Conservation (phyloP, 2,888 invertebrate genomes). For the Xylophagus ater region DNA sequence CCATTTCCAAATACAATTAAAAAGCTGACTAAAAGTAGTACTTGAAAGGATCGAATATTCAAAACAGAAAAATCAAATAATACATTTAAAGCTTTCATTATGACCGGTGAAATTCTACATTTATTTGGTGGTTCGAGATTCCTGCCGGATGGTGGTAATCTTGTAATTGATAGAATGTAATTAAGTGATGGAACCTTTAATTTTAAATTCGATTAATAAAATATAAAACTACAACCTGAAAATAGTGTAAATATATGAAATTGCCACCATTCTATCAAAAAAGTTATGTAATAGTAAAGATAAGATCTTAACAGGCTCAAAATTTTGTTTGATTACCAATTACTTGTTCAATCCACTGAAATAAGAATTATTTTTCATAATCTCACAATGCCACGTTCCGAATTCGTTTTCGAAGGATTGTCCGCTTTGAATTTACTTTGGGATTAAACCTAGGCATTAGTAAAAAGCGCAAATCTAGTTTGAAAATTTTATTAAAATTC, state of each 20-base stretch:
- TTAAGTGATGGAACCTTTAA: background rate
- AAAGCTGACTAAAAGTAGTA: slow-evolving; percentile 43
- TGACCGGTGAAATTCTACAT: slow-evolving; percentile 25
- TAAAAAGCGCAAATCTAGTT: too few species aligned
- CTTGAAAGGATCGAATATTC: slow-evolving; percentile 28
- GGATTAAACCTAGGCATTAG: too few species aligned
- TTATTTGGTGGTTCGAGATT: background rate
- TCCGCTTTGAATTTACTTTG: too few species aligned
- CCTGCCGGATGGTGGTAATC: background rate
- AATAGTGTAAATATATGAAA: background rate
- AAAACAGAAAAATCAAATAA: slow-evolving; percentile 31
- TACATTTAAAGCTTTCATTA: slow-evolving; percentile 27
- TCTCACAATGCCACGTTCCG: too few species aligned
- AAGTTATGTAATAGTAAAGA: background rate
- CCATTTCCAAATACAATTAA: slow-evolving; percentile 66
- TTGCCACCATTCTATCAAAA: background rate
- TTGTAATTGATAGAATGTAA: slow-evolving; percentile 6
- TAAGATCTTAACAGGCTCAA: too few species aligned
- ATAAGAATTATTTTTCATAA: too few species aligned
- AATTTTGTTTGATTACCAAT: too few species aligned
- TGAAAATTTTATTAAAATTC: too few species aligned
- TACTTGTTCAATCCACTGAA: too few species aligned
- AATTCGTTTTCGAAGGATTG: too few species aligned
- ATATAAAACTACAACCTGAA: background rate
- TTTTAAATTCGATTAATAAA: background rate